Base-by-base conservation (phyloP, 2,113 vertebrate species). In the Rhea americana region DNA sequence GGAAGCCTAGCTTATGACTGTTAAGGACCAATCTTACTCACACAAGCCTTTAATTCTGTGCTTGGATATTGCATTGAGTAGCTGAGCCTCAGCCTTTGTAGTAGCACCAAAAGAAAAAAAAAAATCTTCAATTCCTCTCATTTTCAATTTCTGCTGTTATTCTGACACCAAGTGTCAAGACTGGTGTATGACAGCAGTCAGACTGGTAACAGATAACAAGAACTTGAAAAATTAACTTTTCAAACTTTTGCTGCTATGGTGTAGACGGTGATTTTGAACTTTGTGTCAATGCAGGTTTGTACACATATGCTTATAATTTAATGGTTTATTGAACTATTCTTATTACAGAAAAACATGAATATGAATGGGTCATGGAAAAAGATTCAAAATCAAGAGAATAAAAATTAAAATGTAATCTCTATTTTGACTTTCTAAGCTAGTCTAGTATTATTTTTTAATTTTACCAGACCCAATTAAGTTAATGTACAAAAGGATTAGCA, bases 141-240 rank as follows among this genome's bases (percentile, higher is more conserved):
- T 87, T 86, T 90, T 82, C 91, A 47, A 96, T 97, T 96, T 93
- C 90, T 96, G 95, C 82, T 96, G 55, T 78, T 94, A 93, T 89
- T 74, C 93, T 97, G 96, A 97, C 95, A 95, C 95, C 95, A 95
- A 95, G 96, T 45, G 96, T 95, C 77, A 86, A 76, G 77, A 93
- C 5, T 87, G 81, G 93, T 87, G 95, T 88, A 96, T 91, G 55
- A 78, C 95, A 96, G 47, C 74, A 90, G n/a, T 24, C 82, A 89
- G 88, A 76, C 70, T 55, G 68, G 20, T 58, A 87, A 55, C 16
- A 81, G 20, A 48, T 26, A 17, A 53, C 62, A 56, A 24, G 13
- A 2, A 35, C 5, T n/a, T 58, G 8, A 45, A 94, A 90, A 90
- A 83, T 2, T 70, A 88, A 65, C 37, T 53, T 78, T 19, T 24